Conservation (phyloP, 1,140 invertebrate species). For the Ceratina calcarata region DNA sequence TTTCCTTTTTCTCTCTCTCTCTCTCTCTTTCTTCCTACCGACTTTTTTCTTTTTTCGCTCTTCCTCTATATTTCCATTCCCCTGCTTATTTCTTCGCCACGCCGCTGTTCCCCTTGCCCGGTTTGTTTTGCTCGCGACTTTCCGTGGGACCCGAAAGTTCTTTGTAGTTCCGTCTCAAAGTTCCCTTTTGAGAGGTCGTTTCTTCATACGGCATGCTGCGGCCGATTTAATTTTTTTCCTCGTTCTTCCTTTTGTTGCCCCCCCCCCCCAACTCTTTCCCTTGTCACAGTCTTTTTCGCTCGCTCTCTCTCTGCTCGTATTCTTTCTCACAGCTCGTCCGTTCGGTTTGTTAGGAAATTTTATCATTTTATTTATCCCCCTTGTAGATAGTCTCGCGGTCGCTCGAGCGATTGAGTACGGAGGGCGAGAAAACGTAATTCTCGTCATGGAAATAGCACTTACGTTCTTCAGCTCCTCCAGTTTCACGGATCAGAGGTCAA, state of each 20-base stretch:
- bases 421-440: neutral
- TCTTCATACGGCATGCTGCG: slow-evolving; percentile 14
- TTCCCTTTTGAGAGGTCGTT: slow-evolving; percentile 52
- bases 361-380: slow-evolving; percentile 6
- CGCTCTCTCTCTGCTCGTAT: neutral
- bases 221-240: slow-evolving; percentile 36
- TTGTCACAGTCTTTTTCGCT: neutral
- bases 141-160: slow-evolving; percentile 54
- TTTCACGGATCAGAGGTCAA: neutral
- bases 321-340: neutral
- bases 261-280: neutral
- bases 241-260: neutral
- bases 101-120: slow-evolving; percentile 49
- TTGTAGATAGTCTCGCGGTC: slow-evolving; percentile 12
- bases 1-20: slow-evolving; percentile 10
- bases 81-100: neutral
- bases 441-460: neutral
- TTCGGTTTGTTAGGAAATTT: slow-evolving; percentile 15
- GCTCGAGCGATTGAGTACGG: too few species aligned
- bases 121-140: slow-evolving; percentile 64
- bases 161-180: slow-evolving; percentile 64
- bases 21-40: slow-evolving; percentile 8
- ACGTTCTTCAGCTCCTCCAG: neutral
- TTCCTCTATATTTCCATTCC: slow-evolving; percentile 35
- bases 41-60: neutral